Evolutionary conservation across 53 echinoderm and acorn worm species (phyloP), one percentile per base, ranked within the genome.

Genomic region (Arbacia lixula): DNA sequence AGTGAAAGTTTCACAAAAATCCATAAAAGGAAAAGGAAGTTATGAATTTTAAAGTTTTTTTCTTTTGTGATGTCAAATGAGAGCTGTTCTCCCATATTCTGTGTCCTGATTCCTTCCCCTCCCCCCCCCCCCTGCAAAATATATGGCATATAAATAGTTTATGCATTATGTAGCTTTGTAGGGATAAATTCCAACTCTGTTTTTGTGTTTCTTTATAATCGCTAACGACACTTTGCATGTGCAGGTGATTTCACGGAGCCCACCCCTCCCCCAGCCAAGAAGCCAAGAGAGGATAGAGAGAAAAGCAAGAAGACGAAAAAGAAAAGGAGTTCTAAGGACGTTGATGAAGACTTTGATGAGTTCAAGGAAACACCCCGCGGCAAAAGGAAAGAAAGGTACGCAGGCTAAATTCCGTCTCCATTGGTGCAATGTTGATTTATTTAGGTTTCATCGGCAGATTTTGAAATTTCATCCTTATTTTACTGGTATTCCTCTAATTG

Each of bases 161-260:
- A n/a, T n/a, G n/a, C n/a, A n/a, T n/a, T n/a, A n/a, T n/a, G n/a
- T n/a, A n/a, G n/a, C n/a, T n/a, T n/a, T n/a, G n/a, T n/a, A n/a
- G n/a, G n/a, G n/a, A n/a, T n/a, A n/a, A n/a, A n/a, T n/a, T n/a
- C n/a, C n/a, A n/a, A n/a, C n/a, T n/a, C n/a, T n/a, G n/a, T n/a
- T n/a, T n/a, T n/a, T n/a, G n/a, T n/a, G n/a, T n/a, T n/a, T n/a
- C n/a, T n/a, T n/a, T n/a, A n/a, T n/a, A n/a, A n/a, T n/a, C n/a
- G n/a, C n/a, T n/a, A n/a, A n/a, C n/a, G n/a, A n/a, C 12, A 38
- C 4, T 41, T 71, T 27, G 16, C 42, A 0, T 14, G 10, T 54
- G 12, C 50, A 93, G 93, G 84, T 56, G 93, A 93, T 66, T 93
- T 93, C 84, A 90, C 90, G 36, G 81, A 83, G 24, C 80, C 93